phyloP scores from a whole-genome alignment of 2,113 vertebrate species.

The Lycaon pictus region DNA sequence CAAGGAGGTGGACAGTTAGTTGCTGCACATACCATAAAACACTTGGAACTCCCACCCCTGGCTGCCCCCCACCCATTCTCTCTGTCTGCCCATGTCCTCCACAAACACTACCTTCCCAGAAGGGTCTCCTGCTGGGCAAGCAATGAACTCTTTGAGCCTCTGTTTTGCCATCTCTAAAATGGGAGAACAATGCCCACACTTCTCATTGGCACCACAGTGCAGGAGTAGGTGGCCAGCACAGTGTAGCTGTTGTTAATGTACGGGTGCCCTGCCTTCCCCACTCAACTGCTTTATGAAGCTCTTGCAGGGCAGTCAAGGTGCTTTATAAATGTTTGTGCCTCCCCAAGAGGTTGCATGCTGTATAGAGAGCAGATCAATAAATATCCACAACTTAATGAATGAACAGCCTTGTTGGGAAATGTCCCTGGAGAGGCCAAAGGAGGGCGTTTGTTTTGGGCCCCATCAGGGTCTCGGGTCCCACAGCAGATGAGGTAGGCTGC shows the following conservation, averaged over 20 bases:
- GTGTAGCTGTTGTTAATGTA: accelerated
- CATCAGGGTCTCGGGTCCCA: accelerated
- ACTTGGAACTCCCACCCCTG: accelerated
- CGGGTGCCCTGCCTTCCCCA: background rate
- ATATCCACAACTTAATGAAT: background rate
- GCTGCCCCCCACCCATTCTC: accelerated
- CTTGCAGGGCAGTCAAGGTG: background rate
- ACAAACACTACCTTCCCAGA: background rate
- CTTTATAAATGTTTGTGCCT: background rate
- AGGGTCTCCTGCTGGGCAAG: background rate
- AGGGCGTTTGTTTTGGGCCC: background rate
- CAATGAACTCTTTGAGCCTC: background rate
- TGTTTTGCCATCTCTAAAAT: background rate
- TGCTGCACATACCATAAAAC: background rate
- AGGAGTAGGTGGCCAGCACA: accelerated
- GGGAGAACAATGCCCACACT: accelerated
- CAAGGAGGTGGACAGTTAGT: conserved; percentile 67
- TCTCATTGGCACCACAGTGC: background rate
- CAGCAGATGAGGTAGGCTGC: background rate
- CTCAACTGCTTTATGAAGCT: background rate
- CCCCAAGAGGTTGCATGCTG: background rate
- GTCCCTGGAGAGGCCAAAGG: background rate
- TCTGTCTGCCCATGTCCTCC: accelerated
- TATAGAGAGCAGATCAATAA: background rate
- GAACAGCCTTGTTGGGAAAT: background rate